Conservation (phyloP, 2,888 invertebrate genomes). For the Mythimna pallens region DNA sequence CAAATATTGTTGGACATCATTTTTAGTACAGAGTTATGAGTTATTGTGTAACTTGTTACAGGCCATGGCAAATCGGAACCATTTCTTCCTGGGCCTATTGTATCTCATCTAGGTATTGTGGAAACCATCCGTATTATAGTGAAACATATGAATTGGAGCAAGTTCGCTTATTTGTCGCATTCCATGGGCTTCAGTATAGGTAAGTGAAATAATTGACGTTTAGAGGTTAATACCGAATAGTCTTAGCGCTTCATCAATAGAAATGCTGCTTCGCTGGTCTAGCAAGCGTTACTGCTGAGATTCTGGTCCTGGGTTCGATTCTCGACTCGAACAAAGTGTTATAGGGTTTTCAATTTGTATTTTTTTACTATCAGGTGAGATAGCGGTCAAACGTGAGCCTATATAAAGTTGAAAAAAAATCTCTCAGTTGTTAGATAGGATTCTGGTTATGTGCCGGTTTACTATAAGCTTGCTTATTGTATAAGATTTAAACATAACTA, state of each 20-base stretch:
- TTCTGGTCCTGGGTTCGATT: too few species aligned
- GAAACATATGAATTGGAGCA: slow-evolving; percentile 73
- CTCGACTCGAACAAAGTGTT: neutral
- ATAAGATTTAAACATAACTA: too few species aligned
- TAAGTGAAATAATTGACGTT: slow-evolving; percentile 45
- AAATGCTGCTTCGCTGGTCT: neutral
- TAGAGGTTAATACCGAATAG: neutral
- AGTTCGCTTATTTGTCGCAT: slow-evolving; percentile 73
- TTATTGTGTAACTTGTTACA: slow-evolving; percentile 45
- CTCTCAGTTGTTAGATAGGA: neutral
- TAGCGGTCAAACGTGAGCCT: too few species aligned
- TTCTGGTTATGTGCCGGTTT: neutral
- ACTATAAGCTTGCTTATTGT: neutral
- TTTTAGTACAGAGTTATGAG: too few species aligned
- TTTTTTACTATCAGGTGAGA: too few species aligned
- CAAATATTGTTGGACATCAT: too few species aligned
- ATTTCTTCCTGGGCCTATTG: slow-evolving; percentile 76
- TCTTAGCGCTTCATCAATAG: neutral
- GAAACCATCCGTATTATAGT: slow-evolving; percentile 67
- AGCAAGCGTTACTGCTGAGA: neutral
- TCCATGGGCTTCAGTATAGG: slow-evolving; percentile 74
- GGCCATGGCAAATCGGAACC: slow-evolving; percentile 90
- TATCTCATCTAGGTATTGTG: slow-evolving; percentile 57
- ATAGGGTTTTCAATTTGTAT: neutral
- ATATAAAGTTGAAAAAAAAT: too few species aligned